Conservation (phyloP, 2,113 vertebrate species). For the Grus americana region DNA sequence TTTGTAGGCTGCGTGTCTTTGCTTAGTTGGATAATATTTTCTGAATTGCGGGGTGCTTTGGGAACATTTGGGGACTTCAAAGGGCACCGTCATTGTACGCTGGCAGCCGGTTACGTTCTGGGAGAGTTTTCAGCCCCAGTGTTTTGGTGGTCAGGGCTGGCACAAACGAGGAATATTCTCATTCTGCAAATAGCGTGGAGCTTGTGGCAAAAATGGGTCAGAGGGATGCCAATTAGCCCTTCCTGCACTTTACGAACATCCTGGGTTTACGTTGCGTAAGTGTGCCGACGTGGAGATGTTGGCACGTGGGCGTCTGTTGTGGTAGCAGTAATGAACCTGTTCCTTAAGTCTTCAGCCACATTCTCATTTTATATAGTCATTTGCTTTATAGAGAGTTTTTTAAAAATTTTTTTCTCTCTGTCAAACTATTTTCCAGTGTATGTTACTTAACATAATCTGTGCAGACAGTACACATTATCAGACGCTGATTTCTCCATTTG, state of each 20-base stretch:
- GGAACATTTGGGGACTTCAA: background rate
- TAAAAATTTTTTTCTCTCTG: background rate
- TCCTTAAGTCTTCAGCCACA: background rate
- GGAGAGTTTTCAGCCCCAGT: background rate
- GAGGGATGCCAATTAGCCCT: background rate
- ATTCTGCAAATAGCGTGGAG: background rate
- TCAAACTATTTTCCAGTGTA: background rate
- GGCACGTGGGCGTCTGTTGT: background rate
- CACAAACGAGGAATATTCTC: background rate
- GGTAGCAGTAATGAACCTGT: background rate
- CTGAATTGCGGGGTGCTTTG: background rate
- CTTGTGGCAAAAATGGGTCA: background rate
- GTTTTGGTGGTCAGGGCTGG: background rate
- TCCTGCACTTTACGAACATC: background rate
- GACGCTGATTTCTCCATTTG: background rate
- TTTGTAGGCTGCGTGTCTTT: background rate
- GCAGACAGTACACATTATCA: background rate
- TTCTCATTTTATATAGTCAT: background rate
- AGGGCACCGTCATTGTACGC: background rate
- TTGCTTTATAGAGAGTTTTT: background rate
- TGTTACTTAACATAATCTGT: background rate
- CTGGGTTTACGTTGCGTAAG: background rate
- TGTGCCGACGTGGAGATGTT: accelerated
- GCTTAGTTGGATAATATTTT: background rate
- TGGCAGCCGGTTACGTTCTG: background rate